Conservation (phyloP, 2,888 invertebrate species). For the Neria commutata region DNA sequence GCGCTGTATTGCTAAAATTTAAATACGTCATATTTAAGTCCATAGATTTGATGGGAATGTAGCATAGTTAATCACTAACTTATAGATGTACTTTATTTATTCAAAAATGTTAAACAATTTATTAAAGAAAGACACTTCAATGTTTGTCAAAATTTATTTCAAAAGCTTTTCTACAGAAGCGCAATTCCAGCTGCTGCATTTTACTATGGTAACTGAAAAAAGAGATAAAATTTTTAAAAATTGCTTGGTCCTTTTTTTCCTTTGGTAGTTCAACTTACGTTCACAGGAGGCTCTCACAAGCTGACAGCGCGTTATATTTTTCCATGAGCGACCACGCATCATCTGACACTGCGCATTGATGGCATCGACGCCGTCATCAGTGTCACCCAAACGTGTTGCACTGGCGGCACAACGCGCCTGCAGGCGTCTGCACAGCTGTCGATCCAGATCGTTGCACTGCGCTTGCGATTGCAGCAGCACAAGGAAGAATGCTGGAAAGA, state of each 20-base stretch:
- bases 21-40: no score
- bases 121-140: no score
- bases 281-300: slow-evolving; percentile 1
- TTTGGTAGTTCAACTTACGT: not conserved
- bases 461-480: not conserved
- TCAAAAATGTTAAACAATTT: no score
- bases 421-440: slow-evolving; percentile 5
- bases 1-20: no score
- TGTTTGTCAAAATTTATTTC: not conserved
- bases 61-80: no score
- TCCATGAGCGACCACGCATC: slow-evolving; percentile 3
- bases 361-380: not conserved
- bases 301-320: slow-evolving; percentile 7
- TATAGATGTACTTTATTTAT: no score
- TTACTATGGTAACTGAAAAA: slow-evolving; percentile 31
- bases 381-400: not conserved
- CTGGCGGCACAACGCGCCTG: slow-evolving; percentile 4
- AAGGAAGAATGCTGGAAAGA: no score
- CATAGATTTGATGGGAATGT: no score
- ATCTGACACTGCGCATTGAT: slow-evolving; percentile 2
- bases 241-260: not conserved
- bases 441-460: not conserved
- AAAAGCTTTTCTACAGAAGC: slow-evolving; percentile 16
- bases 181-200: slow-evolving; percentile 27
- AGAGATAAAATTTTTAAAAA: not conserved